A percentile compares a stretch with the other conserved stretches of the same genome.
Evolutionary conservation across 23 tunicate genomes (phyloP).

Genomic region (Ciona savignyi): DNA sequence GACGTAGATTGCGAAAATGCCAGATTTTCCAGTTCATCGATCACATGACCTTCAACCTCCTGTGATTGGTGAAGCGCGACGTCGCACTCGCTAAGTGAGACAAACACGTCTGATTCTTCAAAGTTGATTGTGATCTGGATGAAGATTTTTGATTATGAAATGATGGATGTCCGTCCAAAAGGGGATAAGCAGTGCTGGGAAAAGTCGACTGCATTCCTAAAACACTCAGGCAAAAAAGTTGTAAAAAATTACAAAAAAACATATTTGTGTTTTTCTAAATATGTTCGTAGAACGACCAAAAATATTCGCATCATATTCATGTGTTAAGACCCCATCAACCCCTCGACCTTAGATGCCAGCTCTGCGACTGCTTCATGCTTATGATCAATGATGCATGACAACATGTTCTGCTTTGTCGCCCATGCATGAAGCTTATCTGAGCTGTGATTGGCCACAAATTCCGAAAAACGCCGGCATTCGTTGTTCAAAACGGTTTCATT

Average conservation of each 20-base stretch:
- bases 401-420: slow-evolving; percentile 27
- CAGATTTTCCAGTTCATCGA: background rate
- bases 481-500: too few species aligned
- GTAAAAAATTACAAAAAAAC: too few species aligned
- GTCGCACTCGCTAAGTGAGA: slow-evolving; percentile 4
- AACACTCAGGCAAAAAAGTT: too few species aligned
- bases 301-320: too few species aligned
- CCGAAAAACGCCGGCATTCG: background rate
- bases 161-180: too few species aligned
- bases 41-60: background rate
- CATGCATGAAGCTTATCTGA: slow-evolving; percentile 25
- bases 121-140: background rate
- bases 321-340: too few species aligned
- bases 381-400: slow-evolving; percentile 6
- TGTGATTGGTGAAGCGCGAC: background rate
- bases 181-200: too few species aligned
- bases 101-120: slow-evolving; percentile 3
- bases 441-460: background rate
- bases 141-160: too few species aligned
- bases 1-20: slow-evolving; percentile 2
- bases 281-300: too few species aligned
- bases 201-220: too few species aligned
- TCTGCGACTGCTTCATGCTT: background rate
- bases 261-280: too few species aligned
- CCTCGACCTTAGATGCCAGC: background rate